Base-by-base conservation (phyloP, 2,797 vertebrate genomes). In the Pipistrellus kuhlii region DNA sequence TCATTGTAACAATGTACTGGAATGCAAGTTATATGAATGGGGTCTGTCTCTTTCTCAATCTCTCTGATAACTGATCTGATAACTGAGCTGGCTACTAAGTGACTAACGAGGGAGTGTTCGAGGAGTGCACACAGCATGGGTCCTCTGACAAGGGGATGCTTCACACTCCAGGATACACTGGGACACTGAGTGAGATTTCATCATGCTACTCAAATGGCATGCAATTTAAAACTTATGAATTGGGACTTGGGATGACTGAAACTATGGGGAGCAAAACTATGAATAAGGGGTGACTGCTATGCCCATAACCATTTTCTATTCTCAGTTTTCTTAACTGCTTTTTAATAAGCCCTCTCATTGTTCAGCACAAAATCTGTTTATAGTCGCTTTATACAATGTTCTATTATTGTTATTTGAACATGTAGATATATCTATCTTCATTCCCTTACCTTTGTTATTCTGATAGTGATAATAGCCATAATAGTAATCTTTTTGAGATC, bases 291-390 rank as follows among this genome's bases (percentile, higher is more conserved):
- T 14, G 14, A 81, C 78, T 62, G n/a, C 17, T 44, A 8, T 62
- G 44, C 38, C 27, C 27, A 17, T 82, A 69, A 91, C 73, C 9
- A 85, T 92, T 93, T 95, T 89, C 76, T 91, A 76, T 78, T 27
- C 71, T 84, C 62, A 84, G 20, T 93, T 87, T 71, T 6, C n/a
- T 85, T 35, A 83, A 90, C 66, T 95, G 78, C n/a, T 88, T 96
- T 64, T 94, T 91, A 94, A 82, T 90, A 53, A 30, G 14, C 18
- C 55, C 73, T 57, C 96, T 94, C 83, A 48, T 90, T 91, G 88
- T 94, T 93, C 30, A 84, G 27, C 51, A 96, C 85, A 88, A 95
- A 90, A 96, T 94, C 62, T 96, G 97, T 90, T 75, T 82, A 72
- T 14, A 59, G 25, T 94, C 78, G 41, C 53, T 94, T 93, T 46